These are phyloP conservation scores for Sepiola atlantica DNA, from an alignment of 2,888 invertebrate genomes.

Conservation along the genomic window DNA sequence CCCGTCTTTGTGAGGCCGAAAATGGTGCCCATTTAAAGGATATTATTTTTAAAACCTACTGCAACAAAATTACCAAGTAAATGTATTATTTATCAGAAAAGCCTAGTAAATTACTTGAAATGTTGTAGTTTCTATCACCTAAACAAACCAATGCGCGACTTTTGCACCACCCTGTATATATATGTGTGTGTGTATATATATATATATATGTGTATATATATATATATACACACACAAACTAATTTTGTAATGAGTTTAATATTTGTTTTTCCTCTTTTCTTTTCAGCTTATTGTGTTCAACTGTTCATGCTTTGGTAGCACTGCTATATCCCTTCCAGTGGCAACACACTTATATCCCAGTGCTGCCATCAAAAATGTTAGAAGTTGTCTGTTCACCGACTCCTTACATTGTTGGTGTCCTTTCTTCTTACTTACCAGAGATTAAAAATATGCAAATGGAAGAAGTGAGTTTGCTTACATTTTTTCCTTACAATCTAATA, in stretches of 20 bases:
- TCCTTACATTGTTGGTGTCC: constrained; percentile 85
- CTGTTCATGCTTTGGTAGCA: constrained; percentile 84
- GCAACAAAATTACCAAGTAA: too few species aligned
- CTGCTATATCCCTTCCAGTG: constrained; percentile 88
- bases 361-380: constrained; percentile 81
- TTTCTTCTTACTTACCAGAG: constrained; percentile 73
- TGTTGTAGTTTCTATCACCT: too few species aligned
- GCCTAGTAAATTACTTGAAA: too few species aligned
- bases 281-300: constrained; percentile 82
- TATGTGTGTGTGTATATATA: too few species aligned
- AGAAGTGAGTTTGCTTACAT: constrained; percentile 76
- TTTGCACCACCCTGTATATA: too few species aligned
- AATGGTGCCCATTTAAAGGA: too few species aligned
- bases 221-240: too few species aligned
- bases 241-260: not conserved
- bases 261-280: constrained; percentile 54
- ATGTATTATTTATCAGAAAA: too few species aligned
- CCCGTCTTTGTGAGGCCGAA: too few species aligned
- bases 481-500: not conserved
- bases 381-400: constrained; percentile 83
- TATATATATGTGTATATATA: too few species aligned
- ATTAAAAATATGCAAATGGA: constrained; percentile 76
- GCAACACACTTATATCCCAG: constrained; percentile 88
- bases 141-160: too few species aligned
- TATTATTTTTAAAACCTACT: too few species aligned